Evolutionary conservation across 2,888 invertebrate species (phyloP), one percentile per base, ranked within the genome.

Genomic region (Drosophila mulleri): DNA sequence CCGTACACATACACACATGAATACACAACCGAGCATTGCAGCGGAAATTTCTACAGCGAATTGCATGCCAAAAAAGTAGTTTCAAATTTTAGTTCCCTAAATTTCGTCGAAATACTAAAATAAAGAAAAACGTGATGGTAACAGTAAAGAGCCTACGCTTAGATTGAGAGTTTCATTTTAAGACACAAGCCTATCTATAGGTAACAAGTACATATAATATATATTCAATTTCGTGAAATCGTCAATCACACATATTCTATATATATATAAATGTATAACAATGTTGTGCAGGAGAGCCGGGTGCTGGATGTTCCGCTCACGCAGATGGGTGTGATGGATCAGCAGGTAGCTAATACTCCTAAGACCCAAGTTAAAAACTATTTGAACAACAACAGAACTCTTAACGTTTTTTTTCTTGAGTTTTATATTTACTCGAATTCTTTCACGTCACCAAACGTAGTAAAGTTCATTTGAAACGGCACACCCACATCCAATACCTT

Each of bases 321-420:
- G 96, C 97, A 93, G 97, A 97, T 94, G 97, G 97, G 95, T 97
- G 97, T 95, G 97, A 97, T 94, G 97, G 97, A 94, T 96, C 97
- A 94, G 96, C 97, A 97, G 96, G 95, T 96, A 95, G 93, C 93
- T 91, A 90, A 80, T 82, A 75, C 79, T 78, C 72, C 79, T 80
- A 72, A 79, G 56, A 81, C 60, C 57, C 71, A 65, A 64, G 39
- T 59, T 52, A 72, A 60, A 67, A 68, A 48, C 68, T 63, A 54
- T 58, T 62, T 57, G 56, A 73, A 72, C 73, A 67, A 67, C 64
- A 75, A 78, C 62, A 48, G 58, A 78, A 70, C 56, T 58, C 61
- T 66, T 61, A 77, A 68, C 52, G 74, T 88, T 86, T 76, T 68
- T 72, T 75, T 78, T 73, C 67, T 83, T 83, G 71, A 77, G 86